Percentiles rank a stretch among this genome's conserved stretches.
Evolutionary conservation across 2,113 vertebrate species (phyloP).

Genomic region (Semnornis frantzii): DNA sequence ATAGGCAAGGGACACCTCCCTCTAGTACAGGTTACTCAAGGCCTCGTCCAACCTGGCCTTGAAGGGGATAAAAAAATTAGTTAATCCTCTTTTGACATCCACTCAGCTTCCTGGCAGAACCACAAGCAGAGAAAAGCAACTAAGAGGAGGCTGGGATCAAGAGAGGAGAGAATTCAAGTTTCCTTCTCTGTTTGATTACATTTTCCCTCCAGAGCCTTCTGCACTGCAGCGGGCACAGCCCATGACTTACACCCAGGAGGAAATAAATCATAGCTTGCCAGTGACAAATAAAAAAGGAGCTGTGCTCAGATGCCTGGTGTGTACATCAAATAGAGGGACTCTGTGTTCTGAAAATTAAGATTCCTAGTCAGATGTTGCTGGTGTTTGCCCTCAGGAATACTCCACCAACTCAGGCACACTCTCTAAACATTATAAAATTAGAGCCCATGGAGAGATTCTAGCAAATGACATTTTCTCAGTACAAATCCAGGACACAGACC

Average conservation of each 20-base stretch:
- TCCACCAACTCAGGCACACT: not conserved
- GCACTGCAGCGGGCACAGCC: not conserved
- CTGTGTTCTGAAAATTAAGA: not conserved
- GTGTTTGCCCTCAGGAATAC: not conserved
- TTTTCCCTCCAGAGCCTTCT: slow-evolving; percentile 8
- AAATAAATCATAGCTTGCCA: slow-evolving; percentile 57
- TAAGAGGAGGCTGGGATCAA: not conserved
- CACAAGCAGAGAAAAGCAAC: not conserved
- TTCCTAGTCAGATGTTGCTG: not conserved
- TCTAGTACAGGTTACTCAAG: no score
- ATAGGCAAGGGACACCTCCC: no score
- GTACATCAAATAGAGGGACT: not conserved
- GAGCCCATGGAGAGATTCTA: not conserved
- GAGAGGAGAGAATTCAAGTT: not conserved
- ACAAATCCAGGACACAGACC: not conserved
- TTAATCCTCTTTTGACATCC: slow-evolving; percentile 1
- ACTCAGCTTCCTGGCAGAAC: not conserved
- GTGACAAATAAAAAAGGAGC: not conserved
- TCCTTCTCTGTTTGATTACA: not conserved
- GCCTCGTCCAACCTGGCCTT: no score
- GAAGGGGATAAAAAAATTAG: slow-evolving; percentile 1
- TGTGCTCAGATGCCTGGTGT: not conserved
- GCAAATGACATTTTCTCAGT: not conserved
- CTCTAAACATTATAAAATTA: slow-evolving; percentile 15
- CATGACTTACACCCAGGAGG: slow-evolving; percentile 3